Percentiles rank a stretch among this genome's conserved stretches.
Evolutionary conservation across 2,888 invertebrate species (phyloP).

Genomic region (Timema podura): DNA sequence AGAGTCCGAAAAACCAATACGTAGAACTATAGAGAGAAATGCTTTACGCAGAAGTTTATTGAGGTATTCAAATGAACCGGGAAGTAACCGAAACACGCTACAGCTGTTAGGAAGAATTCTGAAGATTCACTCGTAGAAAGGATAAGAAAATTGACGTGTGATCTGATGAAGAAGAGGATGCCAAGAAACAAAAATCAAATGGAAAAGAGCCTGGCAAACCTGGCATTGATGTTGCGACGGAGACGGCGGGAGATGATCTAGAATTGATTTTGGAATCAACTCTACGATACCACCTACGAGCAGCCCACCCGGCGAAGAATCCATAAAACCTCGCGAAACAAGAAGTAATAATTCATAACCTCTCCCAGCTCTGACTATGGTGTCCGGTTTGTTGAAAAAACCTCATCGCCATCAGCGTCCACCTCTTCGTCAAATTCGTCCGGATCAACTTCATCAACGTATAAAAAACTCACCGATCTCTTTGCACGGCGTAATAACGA

Average conservation of each 20-base stretch:
- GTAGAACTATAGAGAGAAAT: constrained; percentile 77
- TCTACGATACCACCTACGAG: constrained; percentile 26
- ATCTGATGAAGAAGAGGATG: constrained; percentile 65
- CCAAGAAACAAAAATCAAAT: neutral
- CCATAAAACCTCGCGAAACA: constrained; percentile 17
- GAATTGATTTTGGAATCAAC: constrained; percentile 18
- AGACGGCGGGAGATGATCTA: constrained; percentile 37
- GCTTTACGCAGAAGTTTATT: constrained; percentile 75
- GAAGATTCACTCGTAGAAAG: constrained; percentile 81
- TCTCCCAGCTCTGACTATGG: constrained; percentile 1
- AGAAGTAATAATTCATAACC: neutral
- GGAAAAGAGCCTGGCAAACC: constrained; percentile 18
- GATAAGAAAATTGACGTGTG: constrained; percentile 79
- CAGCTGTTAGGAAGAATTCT: constrained; percentile 23
- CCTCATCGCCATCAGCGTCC: constrained; percentile 27
- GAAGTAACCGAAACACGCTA: neutral
- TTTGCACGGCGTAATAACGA: constrained; percentile 49
- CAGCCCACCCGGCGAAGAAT: constrained; percentile 34
- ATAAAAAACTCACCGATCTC: constrained; percentile 58
- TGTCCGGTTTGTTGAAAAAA: constrained; percentile 20
- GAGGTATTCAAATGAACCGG: constrained; percentile 48
- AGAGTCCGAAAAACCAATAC: constrained; percentile 42
- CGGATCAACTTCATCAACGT: constrained; percentile 60
- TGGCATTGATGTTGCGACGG: constrained; percentile 14
- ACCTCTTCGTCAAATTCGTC: constrained; percentile 51